Base-by-base conservation (phyloP, 2,888 invertebrate genomes). In the Liodrosophila aerea region DNA sequence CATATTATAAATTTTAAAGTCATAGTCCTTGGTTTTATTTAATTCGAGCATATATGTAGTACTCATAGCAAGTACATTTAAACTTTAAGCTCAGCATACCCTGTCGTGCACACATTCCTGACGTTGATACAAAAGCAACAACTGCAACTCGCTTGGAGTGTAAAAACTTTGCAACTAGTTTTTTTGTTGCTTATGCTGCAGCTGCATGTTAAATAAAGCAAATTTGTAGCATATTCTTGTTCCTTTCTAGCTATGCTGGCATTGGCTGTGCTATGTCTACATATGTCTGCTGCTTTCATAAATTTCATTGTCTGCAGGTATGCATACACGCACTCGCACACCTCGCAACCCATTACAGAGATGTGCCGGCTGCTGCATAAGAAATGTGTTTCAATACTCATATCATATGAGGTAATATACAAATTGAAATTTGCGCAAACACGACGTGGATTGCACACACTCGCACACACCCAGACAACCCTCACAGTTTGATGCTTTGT, bases 371-470 rank as follows among this genome's bases (percentile, higher is more conserved):
- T 54, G 33, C 43, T 45, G 73, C 77, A 77, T 80, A 76, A 69
- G 81, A 77, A 77, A 80, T 74, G 72, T 52, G 60, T 70, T 77
- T 75, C 66, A 70, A 70, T 77, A 64, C 63, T 39, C 53, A 61
- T 65, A 71, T 69, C 68, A 60, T 80, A 70, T 80, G 67, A 80
- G 73, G 76, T 82, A 80, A 81, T 82, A 82, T 77, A 80, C 76
- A 81, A 81, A 82, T 81, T 82, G 81, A 81, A 81, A 82, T 82
- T 81, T 76, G 75, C 63, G 64, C 80, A 82, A 74, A 80, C 76
- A 81, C 52, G 65, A 76, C 77, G 68, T 77, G 75, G 34, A 57
- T 18, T n/a, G 7, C 16, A 34, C 40, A 41, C 41, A 3, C 51
- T 49, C 11, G 41, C 56, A 46, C 29, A 34, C 15, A 22, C 34